Percentiles rank a stretch among this genome's conserved stretches.
phyloP scores from a whole-genome alignment of 2,113 vertebrate genomes.

The Eretmochelys imbricata region DNA sequence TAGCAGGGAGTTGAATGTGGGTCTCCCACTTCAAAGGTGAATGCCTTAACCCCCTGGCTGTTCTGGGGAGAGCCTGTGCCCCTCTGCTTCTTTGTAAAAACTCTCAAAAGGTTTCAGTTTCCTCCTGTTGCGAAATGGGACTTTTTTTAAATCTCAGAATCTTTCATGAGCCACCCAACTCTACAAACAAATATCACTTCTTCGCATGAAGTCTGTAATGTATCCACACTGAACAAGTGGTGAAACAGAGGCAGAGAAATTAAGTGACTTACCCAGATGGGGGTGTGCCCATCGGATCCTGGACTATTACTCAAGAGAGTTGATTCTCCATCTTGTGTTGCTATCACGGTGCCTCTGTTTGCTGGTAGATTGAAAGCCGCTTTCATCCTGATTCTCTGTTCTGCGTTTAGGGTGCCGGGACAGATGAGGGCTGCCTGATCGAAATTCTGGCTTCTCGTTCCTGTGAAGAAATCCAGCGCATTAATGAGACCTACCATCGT shows the following conservation, averaged over 20 bases:
- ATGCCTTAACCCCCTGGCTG: too few species aligned
- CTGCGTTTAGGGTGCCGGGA: constrained; percentile 89
- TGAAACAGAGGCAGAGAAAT: neutral
- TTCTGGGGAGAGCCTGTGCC: too few species aligned
- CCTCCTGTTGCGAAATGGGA: too few species aligned
- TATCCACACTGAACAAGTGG: neutral
- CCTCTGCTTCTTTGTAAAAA: too few species aligned
- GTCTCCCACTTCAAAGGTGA: neutral
- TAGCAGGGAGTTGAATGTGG: neutral
- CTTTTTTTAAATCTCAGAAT: too few species aligned
- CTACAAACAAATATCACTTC: neutral
- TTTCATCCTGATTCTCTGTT: neutral
- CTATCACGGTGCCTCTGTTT: neutral
- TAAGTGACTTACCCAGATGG: neutral
- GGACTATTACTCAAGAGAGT: neutral
- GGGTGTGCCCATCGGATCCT: neutral
- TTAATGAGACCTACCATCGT: constrained; percentile 82
- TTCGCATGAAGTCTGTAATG: neutral
- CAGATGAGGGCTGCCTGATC: constrained; percentile 93
- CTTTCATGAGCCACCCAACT: neutral
- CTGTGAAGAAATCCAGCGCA: constrained; percentile 81
- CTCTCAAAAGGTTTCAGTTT: too few species aligned
- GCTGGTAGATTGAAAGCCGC: neutral
- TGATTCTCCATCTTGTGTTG: neutral
- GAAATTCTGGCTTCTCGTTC: constrained; percentile 94